Conservation (phyloP, 1,140 invertebrate species). For the Euura saliciscinereae region DNA sequence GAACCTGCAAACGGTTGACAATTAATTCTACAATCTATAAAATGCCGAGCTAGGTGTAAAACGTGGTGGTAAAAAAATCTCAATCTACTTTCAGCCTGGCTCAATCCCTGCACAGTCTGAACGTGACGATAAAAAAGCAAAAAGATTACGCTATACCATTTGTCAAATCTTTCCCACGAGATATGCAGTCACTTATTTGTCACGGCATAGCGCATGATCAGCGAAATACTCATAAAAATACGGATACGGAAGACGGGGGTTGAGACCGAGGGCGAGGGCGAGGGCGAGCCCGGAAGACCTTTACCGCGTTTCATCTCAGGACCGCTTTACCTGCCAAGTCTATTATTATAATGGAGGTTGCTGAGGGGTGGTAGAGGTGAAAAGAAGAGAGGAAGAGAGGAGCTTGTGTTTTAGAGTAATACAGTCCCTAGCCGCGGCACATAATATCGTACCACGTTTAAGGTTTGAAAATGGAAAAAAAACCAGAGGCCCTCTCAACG, state of each 20-base stretch:
- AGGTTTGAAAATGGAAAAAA: neutral
- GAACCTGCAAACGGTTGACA: too few species aligned
- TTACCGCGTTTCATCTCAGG: neutral
- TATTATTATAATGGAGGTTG: constrained; percentile 5
- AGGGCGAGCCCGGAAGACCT: too few species aligned
- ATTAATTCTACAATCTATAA: too few species aligned
- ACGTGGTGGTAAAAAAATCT: too few species aligned
- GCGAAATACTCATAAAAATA: neutral
- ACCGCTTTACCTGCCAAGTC: constrained; percentile 6
- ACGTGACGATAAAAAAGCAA: neutral
- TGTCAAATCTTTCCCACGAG: neutral
- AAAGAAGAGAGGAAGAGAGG: too few species aligned
- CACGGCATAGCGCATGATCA: neutral
- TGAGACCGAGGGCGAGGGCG: neutral
- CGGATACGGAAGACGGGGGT: neutral
- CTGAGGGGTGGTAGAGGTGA: neutral
- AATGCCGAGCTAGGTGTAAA: too few species aligned
- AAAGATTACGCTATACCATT: neutral
- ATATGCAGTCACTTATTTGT: constrained; percentile 2
- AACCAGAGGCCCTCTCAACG: neutral
- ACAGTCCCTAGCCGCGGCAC: neutral
- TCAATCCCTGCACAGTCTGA: neutral
- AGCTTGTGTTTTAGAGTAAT: neutral
- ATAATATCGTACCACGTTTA: neutral
- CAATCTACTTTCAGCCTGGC: too few species aligned